Evolutionary conservation across 2,113 vertebrate species (phyloP), one percentile per base, ranked within the genome.

Genomic region (Oreotragus oreotragus): DNA sequence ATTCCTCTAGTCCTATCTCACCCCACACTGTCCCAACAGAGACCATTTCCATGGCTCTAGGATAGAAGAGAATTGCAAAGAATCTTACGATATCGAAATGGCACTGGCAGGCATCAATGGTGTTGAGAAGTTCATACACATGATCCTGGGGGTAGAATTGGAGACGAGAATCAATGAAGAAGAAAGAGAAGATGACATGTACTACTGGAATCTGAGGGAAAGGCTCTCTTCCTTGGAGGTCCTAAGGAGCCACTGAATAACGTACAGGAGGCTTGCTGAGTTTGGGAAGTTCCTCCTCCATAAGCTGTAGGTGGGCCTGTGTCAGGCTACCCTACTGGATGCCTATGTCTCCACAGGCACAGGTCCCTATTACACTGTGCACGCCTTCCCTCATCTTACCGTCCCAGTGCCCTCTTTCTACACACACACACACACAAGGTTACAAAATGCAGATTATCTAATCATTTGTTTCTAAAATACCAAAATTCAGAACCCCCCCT

Each of bases 51-150:
- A 43, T 58, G 84, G 60, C 51, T 80, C n/a, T 70, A 84, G 7
- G 1, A 58, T 36, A 93, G 53, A 79, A 91, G 28, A 98, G 91
- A 93, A 94, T 88, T 45, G 7, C 39, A 88, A 91, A 90, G 55
- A 62, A 49, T 99, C 99, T 99, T 98, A 99, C 99, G 0, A 99
- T 99, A 97, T 99, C 98, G 21, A 99, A 99, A 98, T 98, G 99
- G 97, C 99, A 99, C 98, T 99, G 99, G 98, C 98, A 99, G 98
- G 99, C 99, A 15, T 99, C 99, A 1, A 99, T 99, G 95, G 99
- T 99, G 98, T 99, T 99, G 94, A 99, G 98, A 97, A 99, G 96
- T 98, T 99, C 99, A 84, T 99, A 99, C 19, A 99, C 99, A 15
- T 99, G 99, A 96, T 99, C 99, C 99, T 99, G 97, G 60, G 81